A percentile compares a stretch with the other conserved stretches of the same genome.
Conservation (phyloP, 2,113 vertebrate genomes). For the Myocastor coypus region DNA sequence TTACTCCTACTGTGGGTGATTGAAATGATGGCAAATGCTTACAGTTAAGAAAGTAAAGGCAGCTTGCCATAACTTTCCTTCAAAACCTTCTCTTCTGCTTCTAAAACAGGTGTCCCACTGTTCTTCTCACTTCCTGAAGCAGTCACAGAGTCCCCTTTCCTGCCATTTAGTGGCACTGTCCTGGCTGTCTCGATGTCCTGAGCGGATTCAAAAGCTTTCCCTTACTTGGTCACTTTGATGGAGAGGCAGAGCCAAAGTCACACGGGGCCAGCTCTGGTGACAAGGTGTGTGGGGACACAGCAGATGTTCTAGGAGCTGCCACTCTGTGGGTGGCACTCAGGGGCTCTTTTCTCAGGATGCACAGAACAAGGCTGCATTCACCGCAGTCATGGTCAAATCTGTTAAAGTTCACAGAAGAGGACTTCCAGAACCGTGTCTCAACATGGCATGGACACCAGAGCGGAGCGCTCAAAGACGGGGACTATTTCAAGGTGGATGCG, state of each 20-base stretch:
- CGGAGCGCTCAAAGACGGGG: not conserved
- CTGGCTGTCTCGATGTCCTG: not conserved
- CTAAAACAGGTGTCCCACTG: not conserved
- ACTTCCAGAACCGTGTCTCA: not conserved
- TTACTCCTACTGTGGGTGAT: not conserved
- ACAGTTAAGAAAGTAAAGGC: not conserved
- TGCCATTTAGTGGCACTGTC: not conserved
- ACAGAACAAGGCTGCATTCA: not conserved
- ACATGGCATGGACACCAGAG: accelerated
- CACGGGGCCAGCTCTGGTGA: not conserved
- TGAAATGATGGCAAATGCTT: not conserved
- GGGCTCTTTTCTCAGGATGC: not conserved
- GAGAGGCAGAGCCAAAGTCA: not conserved
- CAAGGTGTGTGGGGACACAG: not conserved
- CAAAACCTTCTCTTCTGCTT: not conserved
- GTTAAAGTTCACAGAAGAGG: not conserved
- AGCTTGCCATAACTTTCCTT: not conserved
- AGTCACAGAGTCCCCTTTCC: not conserved
- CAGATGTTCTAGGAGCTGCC: not conserved
- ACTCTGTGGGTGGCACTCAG: not conserved
- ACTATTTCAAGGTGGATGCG: not conserved
- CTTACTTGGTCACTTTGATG: not conserved
- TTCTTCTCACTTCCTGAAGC: not conserved
- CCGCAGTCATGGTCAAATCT: not conserved
- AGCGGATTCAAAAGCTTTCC: not conserved